Evolutionary conservation across 2,797 vertebrate species (phyloP), one percentile per base, ranked within the genome.

Genomic region (Tolypeutes matacus): DNA sequence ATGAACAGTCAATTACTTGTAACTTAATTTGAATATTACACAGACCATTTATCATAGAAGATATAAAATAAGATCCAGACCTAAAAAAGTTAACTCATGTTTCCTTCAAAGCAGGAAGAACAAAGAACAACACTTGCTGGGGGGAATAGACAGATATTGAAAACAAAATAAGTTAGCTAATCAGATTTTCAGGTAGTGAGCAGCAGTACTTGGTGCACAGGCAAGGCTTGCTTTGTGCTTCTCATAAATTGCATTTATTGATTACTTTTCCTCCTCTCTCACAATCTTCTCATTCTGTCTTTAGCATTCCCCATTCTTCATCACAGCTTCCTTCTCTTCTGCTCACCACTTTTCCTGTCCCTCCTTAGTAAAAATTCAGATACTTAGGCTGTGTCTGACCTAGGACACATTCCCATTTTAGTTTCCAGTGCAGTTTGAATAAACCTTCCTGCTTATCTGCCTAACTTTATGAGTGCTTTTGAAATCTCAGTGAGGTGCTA

Each of bases 191-290:
- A 94, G 97, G 95, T 80, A 12, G 80, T 89, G 90, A 70, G 88
- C 82, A 89, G 46, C 75, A 78, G 89, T 93, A 75, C 95, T 72
- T 62, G 31, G 94, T 91, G 78, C 87, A 56, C 14, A 14, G 83
- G 88, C 96, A 72, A 25, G 95, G 80, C 93, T 89, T 49, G 77
- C 97, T 96, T 97, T 97, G 94, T 97, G 97, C 92, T 96, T 96
- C 97, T 98, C 96, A 70, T 95, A 98, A 97, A 98, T 97, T 96
- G 96, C 97, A 94, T 98, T 96, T 97, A 96, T 97, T 96, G 98
- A 97, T 96, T 92, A 92, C 89, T 96, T 96, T 97, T 97, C 96
- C 97, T 96, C 96, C 97, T 98, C 69, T 97, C 97, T 97, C 90
- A 89, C 94, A 89, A 62, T 96, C 97, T 93, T 97, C 97, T 97